Percentiles rank a stretch among this genome's conserved stretches.
Conservation (phyloP, 2,797 vertebrate species). For the Argya squamiceps region DNA sequence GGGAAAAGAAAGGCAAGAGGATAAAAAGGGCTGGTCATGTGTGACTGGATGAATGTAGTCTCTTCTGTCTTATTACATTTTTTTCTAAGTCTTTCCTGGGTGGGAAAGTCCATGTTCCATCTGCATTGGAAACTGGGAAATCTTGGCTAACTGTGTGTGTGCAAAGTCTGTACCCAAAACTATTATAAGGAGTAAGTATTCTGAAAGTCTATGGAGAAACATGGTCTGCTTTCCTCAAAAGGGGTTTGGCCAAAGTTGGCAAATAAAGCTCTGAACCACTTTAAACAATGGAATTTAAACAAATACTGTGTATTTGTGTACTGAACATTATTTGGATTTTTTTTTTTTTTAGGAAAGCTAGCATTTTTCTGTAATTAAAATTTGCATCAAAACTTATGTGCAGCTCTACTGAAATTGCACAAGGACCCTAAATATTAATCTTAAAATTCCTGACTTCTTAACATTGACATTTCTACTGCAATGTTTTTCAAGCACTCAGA, state of each 20-base stretch:
- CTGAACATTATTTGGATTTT: background rate
- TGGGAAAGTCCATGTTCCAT: background rate
- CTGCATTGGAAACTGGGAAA: background rate
- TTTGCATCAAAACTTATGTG: background rate
- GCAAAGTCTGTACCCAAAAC: background rate
- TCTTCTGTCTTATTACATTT: background rate
- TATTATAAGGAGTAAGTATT: background rate
- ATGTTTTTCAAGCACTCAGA: background rate
- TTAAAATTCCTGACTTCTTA: background rate
- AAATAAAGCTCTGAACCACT: background rate
- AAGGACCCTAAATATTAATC: background rate
- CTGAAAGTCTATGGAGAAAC: background rate
- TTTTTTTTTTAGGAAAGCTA: background rate
- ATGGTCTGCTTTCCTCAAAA: background rate
- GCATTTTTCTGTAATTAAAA: background rate
- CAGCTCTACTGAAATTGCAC: background rate
- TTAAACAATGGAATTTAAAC: background rate
- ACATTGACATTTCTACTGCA: background rate
- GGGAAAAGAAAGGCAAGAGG: background rate
- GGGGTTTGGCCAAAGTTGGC: background rate
- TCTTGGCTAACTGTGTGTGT: background rate
- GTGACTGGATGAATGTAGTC: background rate
- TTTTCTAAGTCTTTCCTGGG: background rate
- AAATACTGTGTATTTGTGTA: background rate
- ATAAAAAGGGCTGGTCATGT: background rate